These are phyloP conservation scores for Scopus umbretta DNA, from an alignment of 2,113 vertebrate species.

Conservation along the genomic window DNA sequence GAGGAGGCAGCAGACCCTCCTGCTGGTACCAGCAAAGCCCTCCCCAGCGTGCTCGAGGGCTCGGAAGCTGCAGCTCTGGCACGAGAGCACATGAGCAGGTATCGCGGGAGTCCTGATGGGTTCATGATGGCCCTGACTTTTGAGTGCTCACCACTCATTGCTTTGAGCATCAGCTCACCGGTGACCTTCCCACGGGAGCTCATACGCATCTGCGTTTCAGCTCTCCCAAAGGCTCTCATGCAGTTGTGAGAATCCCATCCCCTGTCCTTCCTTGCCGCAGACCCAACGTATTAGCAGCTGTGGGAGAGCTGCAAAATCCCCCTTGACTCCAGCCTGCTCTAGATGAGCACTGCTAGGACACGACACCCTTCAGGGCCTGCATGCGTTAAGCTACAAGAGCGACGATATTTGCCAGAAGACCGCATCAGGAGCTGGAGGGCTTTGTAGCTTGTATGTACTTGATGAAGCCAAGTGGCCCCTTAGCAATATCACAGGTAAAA, in stretches of 20 bases:
- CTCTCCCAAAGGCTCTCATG: not conserved
- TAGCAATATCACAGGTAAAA: not conserved
- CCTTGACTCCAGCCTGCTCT: not conserved
- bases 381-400: too few relatives aligned
- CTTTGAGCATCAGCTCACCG: not conserved
- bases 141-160: not conserved
- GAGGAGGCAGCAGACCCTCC: not conserved
- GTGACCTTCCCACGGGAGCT: not conserved
- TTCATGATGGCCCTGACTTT: not conserved
- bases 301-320: not conserved
- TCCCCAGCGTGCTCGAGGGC: not conserved
- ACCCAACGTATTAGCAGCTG: accelerated
- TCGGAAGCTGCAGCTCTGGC: not conserved
- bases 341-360: not conserved
- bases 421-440: not conserved
- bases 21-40: not conserved
- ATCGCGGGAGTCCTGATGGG: not conserved
- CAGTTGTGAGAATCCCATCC: not conserved
- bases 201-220: accelerated
- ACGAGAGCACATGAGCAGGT: not conserved
- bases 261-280: not conserved
- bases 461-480: not conserved
- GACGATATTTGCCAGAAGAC: not conserved
- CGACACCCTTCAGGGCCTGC: too few relatives aligned
- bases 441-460: not conserved